Evolutionary conservation across 2,113 vertebrate genomes (phyloP).

Genomic region (Emydura subglobosa): DNA sequence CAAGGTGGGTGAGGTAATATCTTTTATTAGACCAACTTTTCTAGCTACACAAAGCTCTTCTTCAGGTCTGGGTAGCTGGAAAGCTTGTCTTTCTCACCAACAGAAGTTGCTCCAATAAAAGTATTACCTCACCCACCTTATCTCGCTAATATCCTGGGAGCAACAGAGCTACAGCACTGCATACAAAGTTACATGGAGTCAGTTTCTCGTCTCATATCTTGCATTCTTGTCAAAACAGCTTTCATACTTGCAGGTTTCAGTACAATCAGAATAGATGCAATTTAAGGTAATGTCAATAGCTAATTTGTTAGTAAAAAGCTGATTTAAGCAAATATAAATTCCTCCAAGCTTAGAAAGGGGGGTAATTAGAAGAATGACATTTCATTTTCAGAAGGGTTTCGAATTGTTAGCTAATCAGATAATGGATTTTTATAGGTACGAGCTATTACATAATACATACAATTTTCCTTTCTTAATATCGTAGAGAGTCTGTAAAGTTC

Average conservation of each 20-base stretch:
- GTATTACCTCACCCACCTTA: too few species aligned
- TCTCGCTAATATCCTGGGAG: not conserved
- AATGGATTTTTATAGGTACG: not conserved
- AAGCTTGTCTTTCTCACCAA: too few species aligned
- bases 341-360: not conserved
- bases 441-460: not conserved
- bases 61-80: too few species aligned
- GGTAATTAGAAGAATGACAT: not conserved
- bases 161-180: not conserved
- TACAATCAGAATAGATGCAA: not conserved
- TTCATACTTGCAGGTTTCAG: not conserved
- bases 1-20: not conserved
- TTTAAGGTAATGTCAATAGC: not conserved
- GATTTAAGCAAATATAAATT: not conserved
- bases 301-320: not conserved
- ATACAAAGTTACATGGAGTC: not conserved
- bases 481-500: not conserved
- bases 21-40: not conserved
- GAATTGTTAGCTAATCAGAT: not conserved
- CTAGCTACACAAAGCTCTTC: too few species aligned
- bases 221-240: not conserved
- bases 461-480: not conserved
- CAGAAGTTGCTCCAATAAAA: too few species aligned
- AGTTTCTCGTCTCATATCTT: slow-evolving; percentile 39
- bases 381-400: not conserved